These are phyloP conservation scores for Chlamydotis undulata DNA, from an alignment of 2,113 vertebrate species.

Conservation along the genomic window DNA sequence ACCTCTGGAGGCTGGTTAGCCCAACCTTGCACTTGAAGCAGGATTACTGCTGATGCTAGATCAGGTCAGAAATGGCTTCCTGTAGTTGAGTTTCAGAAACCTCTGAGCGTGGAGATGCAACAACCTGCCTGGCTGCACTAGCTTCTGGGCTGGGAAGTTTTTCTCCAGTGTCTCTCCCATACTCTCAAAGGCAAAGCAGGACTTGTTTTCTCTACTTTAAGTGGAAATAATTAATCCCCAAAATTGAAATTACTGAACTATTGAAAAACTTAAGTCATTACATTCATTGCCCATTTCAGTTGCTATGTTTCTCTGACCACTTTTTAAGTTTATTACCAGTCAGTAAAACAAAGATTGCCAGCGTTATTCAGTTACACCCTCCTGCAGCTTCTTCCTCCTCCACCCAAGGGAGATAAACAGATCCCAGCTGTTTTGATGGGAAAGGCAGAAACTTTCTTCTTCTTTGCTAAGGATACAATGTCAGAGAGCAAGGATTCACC, in stretches of 20 bases:
- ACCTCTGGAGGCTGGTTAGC: not conserved
- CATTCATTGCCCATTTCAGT: not conserved
- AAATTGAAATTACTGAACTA: not conserved
- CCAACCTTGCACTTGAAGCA: accelerated
- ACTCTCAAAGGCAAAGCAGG: not conserved
- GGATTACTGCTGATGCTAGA: not conserved
- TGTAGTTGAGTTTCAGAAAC: not conserved
- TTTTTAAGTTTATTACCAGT: not conserved
- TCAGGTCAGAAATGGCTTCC: not conserved
- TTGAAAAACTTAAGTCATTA: not conserved
- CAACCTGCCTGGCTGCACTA: not conserved
- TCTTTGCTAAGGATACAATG: not conserved
- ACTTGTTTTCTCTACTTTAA: not conserved
- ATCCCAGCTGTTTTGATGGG: not conserved
- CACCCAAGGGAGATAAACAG: not conserved
- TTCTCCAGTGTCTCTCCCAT: not conserved
- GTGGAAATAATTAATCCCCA: not conserved
- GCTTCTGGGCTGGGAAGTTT: not conserved
- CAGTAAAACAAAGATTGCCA: not conserved
- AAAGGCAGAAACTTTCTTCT: not conserved
- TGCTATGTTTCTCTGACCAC: not conserved
- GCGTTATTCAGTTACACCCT: not conserved
- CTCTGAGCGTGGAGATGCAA: not conserved
- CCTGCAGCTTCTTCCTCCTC: not conserved
- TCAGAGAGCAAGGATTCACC: not conserved